A percentile compares a stretch with the other conserved stretches of the same genome.
phyloP scores from a whole-genome alignment of 2,888 invertebrate species.

The Scelioninae gen. 2 region DNA sequence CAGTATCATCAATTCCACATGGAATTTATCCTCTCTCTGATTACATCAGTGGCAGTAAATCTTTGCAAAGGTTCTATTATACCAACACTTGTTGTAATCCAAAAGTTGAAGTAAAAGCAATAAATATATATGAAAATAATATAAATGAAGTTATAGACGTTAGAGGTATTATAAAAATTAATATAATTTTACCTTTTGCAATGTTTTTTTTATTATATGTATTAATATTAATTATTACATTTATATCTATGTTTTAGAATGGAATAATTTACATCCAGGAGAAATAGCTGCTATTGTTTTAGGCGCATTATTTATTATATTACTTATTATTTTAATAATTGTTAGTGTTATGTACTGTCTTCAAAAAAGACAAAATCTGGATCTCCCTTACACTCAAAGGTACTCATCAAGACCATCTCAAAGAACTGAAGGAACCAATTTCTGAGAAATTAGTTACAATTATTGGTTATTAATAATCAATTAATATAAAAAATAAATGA shows the following conservation, averaged over 20 bases:
- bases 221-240: not conserved
- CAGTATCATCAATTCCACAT: conserved; percentile 73
- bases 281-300: conserved; percentile 84
- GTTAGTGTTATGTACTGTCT: conserved; percentile 80
- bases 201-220: not conserved
- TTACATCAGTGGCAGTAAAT: conserved; percentile 82
- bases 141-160: conserved; percentile 81
- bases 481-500: not conserved
- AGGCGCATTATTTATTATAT: conserved; percentile 80
- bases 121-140: conserved; percentile 82
- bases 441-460: conserved; percentile 32
- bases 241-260: conserved; percentile 69
- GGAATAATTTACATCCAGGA: conserved; percentile 75
- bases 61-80: conserved; percentile 81
- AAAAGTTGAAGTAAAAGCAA: conserved; percentile 81
- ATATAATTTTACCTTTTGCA: not conserved
- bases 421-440: conserved; percentile 63
- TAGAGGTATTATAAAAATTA: conserved; percentile 70
- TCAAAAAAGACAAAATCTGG: conserved; percentile 77
- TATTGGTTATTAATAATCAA: no score
- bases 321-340: conserved; percentile 79
- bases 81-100: conserved; percentile 85
- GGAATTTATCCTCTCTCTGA: conserved; percentile 78
- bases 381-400: conserved; percentile 77
- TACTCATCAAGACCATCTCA: conserved; percentile 71